Conservation (phyloP, 2,797 vertebrate genomes). For the Molothrus aeneus region DNA sequence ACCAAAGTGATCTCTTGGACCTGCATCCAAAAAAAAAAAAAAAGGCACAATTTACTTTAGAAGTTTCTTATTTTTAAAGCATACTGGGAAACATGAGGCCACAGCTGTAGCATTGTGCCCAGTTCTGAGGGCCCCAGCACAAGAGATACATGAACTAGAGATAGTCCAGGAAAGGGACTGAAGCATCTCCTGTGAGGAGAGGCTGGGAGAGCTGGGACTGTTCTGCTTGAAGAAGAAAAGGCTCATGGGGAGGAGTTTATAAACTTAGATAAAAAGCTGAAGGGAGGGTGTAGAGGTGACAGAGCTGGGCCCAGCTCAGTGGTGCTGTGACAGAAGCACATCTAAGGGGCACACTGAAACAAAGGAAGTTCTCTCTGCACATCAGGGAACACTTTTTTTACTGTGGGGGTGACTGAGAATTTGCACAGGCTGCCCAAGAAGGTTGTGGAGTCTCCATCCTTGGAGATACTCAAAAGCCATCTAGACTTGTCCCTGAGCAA, state of each 20-base stretch:
- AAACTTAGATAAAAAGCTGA: background rate
- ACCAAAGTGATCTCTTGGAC: background rate
- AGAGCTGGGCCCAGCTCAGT: background rate
- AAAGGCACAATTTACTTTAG: background rate
- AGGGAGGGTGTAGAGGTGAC: background rate
- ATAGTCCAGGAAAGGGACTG: background rate
- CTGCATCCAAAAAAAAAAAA: background rate
- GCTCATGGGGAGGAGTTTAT: background rate
- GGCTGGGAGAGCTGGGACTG: background rate
- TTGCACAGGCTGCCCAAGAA: background rate
- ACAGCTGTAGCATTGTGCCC: background rate
- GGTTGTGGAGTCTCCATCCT: background rate
- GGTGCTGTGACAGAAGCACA: background rate
- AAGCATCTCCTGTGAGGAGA: background rate
- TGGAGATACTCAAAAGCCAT: background rate
- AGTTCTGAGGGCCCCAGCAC: background rate
- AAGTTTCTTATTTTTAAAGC: background rate
- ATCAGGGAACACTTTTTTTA: background rate
- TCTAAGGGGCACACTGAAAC: accelerated
- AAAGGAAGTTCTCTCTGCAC: background rate
- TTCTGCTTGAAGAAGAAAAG: background rate
- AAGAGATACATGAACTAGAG: background rate
- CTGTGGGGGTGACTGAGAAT: background rate
- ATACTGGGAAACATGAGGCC: background rate
- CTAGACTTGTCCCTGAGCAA: background rate